Evolutionary conservation across 2,888 invertebrate species (phyloP).

Genomic region (Melolontha melolontha): DNA sequence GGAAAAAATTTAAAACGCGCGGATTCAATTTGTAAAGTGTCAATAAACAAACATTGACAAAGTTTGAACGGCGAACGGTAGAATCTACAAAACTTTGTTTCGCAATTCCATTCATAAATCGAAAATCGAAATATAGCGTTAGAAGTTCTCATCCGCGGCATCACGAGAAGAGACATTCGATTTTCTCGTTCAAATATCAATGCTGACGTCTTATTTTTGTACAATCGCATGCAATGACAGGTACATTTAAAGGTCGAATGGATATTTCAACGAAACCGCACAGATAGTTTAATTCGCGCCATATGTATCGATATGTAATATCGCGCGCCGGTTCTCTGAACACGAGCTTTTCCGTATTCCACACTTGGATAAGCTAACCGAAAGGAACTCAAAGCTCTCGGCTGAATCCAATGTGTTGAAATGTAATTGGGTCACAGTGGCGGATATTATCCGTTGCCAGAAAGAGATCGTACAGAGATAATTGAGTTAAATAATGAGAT

Average conservation of each 20-base stretch:
- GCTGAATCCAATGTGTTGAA: slow-evolving; percentile 32
- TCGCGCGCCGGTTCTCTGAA: slow-evolving; percentile 6
- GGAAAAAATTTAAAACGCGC: neutral
- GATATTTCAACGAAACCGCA: slow-evolving; percentile 9
- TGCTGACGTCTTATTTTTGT: slow-evolving; percentile 17
- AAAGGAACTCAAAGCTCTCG: slow-evolving; percentile 37
- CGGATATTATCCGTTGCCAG: slow-evolving; percentile 22
- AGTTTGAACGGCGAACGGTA: neutral
- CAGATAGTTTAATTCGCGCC: slow-evolving; percentile 19
- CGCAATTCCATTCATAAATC: slow-evolving; percentile 1
- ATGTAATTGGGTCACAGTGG: slow-evolving; percentile 38
- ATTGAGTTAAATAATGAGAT: slow-evolving; percentile 30
- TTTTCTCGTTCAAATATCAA: slow-evolving; percentile 23
- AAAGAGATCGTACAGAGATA: slow-evolving; percentile 22
- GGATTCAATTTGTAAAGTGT: slow-evolving; percentile 15
- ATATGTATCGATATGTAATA: slow-evolving; percentile 30
- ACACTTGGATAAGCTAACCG: slow-evolving; percentile 19
- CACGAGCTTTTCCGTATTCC: slow-evolving; percentile 22
- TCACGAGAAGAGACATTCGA: neutral
- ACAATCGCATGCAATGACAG: slow-evolving; percentile 4
- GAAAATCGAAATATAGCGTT: slow-evolving; percentile 8
- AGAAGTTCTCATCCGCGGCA: neutral
- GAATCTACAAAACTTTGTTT: slow-evolving; percentile 10
- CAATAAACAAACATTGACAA: slow-evolving; percentile 19
- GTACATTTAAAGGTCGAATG: slow-evolving; percentile 1